Conservation (phyloP, 2,888 invertebrate genomes). For the Leptinotarsa rubiginosa region DNA sequence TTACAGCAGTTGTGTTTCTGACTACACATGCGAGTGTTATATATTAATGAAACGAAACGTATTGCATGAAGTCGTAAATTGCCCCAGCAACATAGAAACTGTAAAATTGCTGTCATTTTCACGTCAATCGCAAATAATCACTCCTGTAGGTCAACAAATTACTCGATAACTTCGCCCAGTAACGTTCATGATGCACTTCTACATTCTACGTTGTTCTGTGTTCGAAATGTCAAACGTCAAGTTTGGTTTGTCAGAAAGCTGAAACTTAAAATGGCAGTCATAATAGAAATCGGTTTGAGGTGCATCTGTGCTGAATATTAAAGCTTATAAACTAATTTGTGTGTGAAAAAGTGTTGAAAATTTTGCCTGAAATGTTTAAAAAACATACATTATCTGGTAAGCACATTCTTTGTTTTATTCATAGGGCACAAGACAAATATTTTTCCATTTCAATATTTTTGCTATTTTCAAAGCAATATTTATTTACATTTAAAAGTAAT, state of each 20-base stretch:
- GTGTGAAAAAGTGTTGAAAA: constrained; percentile 15
- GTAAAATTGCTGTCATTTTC: too few species aligned
- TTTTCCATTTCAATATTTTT: not conserved
- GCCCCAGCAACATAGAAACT: too few species aligned
- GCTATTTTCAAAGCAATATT: not conserved
- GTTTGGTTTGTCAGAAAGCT: not conserved
- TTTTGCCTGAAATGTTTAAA: not conserved
- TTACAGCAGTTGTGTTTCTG: too few species aligned
- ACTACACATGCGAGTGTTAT: too few species aligned
- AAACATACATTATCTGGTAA: not conserved
- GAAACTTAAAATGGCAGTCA: constrained; percentile 16
- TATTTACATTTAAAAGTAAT: constrained; percentile 7
- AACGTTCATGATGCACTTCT: too few species aligned
- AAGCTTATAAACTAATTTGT: not conserved
- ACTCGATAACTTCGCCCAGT: too few species aligned
- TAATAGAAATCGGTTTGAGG: constrained; percentile 11
- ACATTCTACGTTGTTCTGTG: not conserved
- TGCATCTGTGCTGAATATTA: constrained; percentile 19
- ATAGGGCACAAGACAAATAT: not conserved
- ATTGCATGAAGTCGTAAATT: too few species aligned
- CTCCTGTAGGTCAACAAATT: too few species aligned
- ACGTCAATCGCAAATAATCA: too few species aligned
- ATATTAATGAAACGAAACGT: too few species aligned
- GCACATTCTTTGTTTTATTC: not conserved
- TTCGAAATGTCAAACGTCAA: not conserved